Evolutionary conservation across 1,140 invertebrate genomes (phyloP).

Genomic region (Palaemon carinicauda): DNA sequence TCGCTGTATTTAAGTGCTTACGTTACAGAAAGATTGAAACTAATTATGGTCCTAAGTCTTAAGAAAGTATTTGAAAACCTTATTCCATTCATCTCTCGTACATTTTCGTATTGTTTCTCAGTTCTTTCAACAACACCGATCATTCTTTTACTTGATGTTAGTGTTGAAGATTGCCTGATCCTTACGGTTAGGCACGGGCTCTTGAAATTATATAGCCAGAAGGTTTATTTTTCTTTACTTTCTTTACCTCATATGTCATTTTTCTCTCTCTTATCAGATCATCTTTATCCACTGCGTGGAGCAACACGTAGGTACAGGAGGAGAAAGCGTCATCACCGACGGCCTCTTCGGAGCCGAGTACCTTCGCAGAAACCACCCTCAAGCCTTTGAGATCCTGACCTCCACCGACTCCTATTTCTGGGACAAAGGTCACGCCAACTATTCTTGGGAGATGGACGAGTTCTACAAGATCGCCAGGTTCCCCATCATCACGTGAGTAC

Average conservation of each 20-base stretch:
- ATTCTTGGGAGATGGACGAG: slow-evolving; percentile 48
- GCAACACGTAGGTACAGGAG: slow-evolving; percentile 72
- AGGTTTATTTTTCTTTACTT: too few relatives aligned
- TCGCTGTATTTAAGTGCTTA: not conserved
- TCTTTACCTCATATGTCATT: not conserved
- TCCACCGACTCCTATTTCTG: slow-evolving; percentile 70
- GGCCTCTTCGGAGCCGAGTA: slow-evolving; percentile 71
- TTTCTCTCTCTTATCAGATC: slow-evolving; percentile 59
- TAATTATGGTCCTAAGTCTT: too few relatives aligned
- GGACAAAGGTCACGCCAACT: slow-evolving; percentile 57
- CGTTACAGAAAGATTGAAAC: too few relatives aligned
- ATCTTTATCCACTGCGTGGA: slow-evolving; percentile 75
- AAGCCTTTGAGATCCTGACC: slow-evolving; percentile 69
- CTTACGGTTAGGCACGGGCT: too few relatives aligned
- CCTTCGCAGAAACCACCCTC: slow-evolving; percentile 68
- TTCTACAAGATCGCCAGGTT: slow-evolving; percentile 55
- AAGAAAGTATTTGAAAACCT: too few relatives aligned
- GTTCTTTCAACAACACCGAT: too few relatives aligned
- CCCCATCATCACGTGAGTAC: slow-evolving; percentile 46
- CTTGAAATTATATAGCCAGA: too few relatives aligned
- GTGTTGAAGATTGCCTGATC: too few relatives aligned
- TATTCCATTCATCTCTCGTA: too few relatives aligned
- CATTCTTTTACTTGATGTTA: too few relatives aligned
- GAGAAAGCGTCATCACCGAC: slow-evolving; percentile 73
- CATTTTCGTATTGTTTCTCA: too few relatives aligned